phyloP scores from a whole-genome alignment of 2,888 invertebrate genomes.

The Branchipolynoe longqiensis region DNA sequence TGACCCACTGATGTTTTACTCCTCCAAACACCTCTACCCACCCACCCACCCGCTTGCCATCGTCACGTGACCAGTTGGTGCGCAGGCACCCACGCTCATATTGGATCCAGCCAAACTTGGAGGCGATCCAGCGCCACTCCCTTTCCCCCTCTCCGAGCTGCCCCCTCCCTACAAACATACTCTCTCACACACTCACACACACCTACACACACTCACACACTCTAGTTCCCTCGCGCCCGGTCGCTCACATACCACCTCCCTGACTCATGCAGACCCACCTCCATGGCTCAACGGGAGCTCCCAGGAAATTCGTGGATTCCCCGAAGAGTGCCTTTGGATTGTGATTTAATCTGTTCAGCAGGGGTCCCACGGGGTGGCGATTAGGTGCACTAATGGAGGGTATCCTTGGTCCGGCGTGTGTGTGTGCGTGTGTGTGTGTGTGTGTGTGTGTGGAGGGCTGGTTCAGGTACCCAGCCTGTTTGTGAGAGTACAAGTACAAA shows the following conservation, averaged over 20 bases:
- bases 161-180: neutral
- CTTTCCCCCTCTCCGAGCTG: neutral
- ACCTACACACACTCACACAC: neutral
- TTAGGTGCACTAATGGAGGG: no score
- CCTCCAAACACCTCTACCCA: no score
- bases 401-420: no score
- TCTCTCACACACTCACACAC: neutral
- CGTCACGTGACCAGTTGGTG: no score
- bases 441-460: no score
- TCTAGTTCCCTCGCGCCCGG: neutral
- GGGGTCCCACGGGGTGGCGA: no score
- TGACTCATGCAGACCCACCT: neutral
- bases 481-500: no score
- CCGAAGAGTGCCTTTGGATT: slow-evolving; percentile 16
- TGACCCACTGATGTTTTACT: no score
- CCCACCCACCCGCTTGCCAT: no score
- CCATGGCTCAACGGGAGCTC: neutral
- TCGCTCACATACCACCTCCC: slow-evolving; percentile 5
- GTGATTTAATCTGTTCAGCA: slow-evolving; percentile 4
- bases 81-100: no score
- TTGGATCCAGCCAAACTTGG: slow-evolving; percentile 20
- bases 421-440: no score
- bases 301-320: slow-evolving; percentile 24
- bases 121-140: neutral
- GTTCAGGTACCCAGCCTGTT: no score